Evolutionary conservation across 2,888 invertebrate species (phyloP), one percentile per base, ranked within the genome.

Genomic region (Hoplodrina ambigua): DNA sequence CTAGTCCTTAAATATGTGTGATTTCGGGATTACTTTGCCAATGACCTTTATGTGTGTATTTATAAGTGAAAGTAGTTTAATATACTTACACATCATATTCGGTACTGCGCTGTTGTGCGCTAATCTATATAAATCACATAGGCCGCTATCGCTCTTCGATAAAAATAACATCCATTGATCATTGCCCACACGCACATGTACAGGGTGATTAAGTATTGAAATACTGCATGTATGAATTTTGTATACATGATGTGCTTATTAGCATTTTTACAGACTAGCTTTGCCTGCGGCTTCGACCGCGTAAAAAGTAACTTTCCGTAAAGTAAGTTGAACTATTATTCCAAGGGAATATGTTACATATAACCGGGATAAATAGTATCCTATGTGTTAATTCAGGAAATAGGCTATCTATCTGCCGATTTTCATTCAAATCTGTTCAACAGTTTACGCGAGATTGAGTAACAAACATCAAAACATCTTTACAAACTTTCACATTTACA

Each of bases 81-180:
- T 60, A 58, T 71, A 78, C 57, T 56, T 53, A 74, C 60, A 37
- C 49, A 55, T 69, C 50, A 61, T 57, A 81, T 58, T 54, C 17
- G 19, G 20, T 50, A 46, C 52, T 76, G 46, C 37, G 81, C 37
- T 41, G 54, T 69, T 54, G 54, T 81, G 58, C 10, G 58, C 58
- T 76, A 76, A 76, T 76, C 77, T 81, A 69, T 69, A 81, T 81
- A 81, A 81, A 76, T 76, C 78, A 76, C 54, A 62, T 25, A 46
- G 30, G 20, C 81, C 81, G 80, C 82, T 78, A 78, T 82, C 75
- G 20, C 55, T 58, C 33, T 53, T n/a, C 41, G 82, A 81, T 82
- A 81, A 78, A 69, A 59, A 75, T 69, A 70, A 59, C 71, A 55
- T 62, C 78, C 78, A 78, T 81, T 78, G 61, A 78, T 78, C 58